These are phyloP conservation scores for Adelognathus sp. DNA, from an alignment of 2,888 invertebrate species.

Conservation along the genomic window DNA sequence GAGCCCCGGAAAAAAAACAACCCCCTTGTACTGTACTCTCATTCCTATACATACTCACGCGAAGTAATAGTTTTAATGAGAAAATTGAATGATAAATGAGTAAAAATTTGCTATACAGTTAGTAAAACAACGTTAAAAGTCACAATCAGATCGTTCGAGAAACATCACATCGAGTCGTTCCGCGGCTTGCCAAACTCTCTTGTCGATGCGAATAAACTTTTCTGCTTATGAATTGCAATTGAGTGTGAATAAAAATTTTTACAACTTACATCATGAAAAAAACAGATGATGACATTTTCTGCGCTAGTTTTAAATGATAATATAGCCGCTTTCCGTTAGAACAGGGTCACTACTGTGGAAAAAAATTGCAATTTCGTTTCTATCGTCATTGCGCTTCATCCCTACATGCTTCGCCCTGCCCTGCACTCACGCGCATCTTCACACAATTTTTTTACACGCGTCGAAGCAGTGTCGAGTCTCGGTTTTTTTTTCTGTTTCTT, in stretches of 20 bases:
- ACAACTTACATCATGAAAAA: background rate
- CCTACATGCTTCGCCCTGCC: background rate
- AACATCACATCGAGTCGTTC: conserved; percentile 25
- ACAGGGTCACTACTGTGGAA: background rate
- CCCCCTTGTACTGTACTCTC: conserved; percentile 57
- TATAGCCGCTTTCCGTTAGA: background rate
- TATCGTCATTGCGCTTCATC: conserved; percentile 2
- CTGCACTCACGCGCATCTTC: conserved; percentile 21
- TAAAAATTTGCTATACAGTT: background rate
- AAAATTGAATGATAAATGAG: conserved; percentile 24
- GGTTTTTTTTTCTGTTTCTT: no score
- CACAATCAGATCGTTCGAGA: conserved; percentile 52
- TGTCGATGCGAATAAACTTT: background rate
- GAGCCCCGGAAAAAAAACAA: background rate
- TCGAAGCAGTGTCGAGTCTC: conserved; percentile 32
- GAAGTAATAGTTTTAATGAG: conserved; percentile 53
- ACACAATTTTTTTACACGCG: conserved; percentile 6
- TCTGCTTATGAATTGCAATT: background rate
- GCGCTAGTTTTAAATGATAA: no score
- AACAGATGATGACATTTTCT: no score
- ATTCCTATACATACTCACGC: conserved; percentile 60
- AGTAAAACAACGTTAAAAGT: conserved; percentile 14
- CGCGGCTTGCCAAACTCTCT: background rate
- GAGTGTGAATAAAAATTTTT: background rate
- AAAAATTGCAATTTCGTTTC: conserved; percentile 3